These are phyloP conservation scores for Salmo trutta DNA, from an alignment of 2,797 vertebrate species.

Conservation along the genomic window DNA sequence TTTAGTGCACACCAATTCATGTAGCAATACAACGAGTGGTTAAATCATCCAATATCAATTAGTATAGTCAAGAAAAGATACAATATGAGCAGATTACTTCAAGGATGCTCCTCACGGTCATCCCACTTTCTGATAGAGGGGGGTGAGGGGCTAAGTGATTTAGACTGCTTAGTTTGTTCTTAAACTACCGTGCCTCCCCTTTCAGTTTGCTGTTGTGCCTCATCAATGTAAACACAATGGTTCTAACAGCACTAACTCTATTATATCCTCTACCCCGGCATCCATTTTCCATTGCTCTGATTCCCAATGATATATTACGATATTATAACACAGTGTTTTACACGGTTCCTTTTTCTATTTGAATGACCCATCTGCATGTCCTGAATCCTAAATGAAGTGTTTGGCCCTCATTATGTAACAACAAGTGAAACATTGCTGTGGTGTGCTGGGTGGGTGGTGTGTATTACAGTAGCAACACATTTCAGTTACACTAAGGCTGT, in stretches of 20 bases:
- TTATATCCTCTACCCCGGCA: neutral
- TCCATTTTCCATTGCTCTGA: neutral
- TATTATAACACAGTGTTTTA: neutral
- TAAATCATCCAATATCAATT: too few species aligned
- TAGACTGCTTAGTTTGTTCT: neutral
- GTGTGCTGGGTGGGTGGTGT: neutral
- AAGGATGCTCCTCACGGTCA: too few species aligned
- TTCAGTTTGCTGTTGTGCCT: neutral
- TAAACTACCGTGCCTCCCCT: neutral
- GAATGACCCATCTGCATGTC: neutral
- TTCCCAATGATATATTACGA: neutral
- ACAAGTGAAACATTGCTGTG: neutral
- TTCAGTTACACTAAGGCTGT: neutral
- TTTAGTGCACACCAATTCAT: too few species aligned
- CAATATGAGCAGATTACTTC: too few species aligned
- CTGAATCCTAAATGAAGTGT: neutral
- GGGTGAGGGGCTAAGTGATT: too few species aligned
- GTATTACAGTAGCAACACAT: neutral
- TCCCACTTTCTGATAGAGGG: neutral
- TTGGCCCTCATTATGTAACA: neutral
- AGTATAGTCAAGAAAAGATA: too few species aligned
- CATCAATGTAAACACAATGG: neutral
- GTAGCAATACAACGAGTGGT: too few species aligned
- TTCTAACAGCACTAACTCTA: neutral
- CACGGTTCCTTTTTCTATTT: neutral